Conservation (phyloP, 2,113 vertebrate genomes). For the Labeo catla region DNA sequence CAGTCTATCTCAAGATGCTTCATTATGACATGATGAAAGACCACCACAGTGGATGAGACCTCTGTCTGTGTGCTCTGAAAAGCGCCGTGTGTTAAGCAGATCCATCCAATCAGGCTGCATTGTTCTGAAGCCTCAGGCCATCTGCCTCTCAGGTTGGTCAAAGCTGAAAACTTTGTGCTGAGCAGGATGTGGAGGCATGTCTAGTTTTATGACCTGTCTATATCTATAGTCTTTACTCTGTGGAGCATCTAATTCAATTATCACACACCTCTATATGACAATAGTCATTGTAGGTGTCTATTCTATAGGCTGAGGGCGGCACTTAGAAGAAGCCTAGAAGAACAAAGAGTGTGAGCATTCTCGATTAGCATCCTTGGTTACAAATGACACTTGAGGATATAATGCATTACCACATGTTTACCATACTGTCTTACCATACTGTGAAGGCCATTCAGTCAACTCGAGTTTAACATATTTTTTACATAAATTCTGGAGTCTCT, state of each 20-base stretch:
- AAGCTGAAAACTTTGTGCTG: constrained; percentile 60
- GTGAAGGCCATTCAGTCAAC: not conserved
- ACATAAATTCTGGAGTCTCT: not conserved
- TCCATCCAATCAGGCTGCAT: constrained; percentile 61
- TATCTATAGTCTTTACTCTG: constrained; percentile 62
- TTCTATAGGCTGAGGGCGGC: constrained; percentile 29
- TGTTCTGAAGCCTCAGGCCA: constrained; percentile 67
- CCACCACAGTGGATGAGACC: constrained; percentile 66
- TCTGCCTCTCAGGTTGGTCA: constrained; percentile 68
- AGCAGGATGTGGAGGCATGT: constrained; percentile 63
- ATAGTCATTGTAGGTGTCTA: constrained; percentile 41
- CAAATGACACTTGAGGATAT: constrained; percentile 31
- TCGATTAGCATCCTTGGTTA: constrained; percentile 33
- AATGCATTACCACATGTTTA: not conserved
- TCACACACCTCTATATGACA: constrained; percentile 43
- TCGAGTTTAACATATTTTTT: not conserved
- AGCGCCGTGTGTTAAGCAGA: constrained; percentile 59
- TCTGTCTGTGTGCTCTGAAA: constrained; percentile 66
- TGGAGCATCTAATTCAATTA: constrained; percentile 58
- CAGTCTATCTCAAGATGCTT: constrained; percentile 62
- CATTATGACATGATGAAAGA: constrained; percentile 67
- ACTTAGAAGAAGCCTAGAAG: constrained; percentile 18
- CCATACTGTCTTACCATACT: not conserved
- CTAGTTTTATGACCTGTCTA: constrained; percentile 51
- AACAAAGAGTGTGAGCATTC: constrained; percentile 25